Evolutionary conservation across 2,113 vertebrate genomes (phyloP).

Genomic region (Plecotus auritus): DNA sequence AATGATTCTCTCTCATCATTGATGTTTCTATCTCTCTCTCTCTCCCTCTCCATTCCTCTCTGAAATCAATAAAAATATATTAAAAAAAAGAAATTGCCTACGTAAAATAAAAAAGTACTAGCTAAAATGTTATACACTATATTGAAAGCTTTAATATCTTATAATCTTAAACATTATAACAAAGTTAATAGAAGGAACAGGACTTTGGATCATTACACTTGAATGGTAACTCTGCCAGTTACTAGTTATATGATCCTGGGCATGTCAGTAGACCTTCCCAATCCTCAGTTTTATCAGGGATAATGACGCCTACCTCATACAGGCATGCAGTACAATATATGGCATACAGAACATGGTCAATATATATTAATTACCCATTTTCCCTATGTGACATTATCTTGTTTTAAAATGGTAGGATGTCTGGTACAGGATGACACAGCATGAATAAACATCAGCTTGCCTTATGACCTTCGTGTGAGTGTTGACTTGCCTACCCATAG

Average conservation of each 20-base stretch:
- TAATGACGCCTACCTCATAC: background rate
- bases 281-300: background rate
- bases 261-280: background rate
- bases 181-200: background rate
- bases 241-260: background rate
- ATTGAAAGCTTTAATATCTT: background rate
- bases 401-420: conserved; percentile 20
- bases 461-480: background rate
- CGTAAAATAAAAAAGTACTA: conserved; percentile 20
- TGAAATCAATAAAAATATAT: no score
- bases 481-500: background rate
- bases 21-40: no score
- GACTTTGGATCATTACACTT: background rate
- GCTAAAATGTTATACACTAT: background rate
- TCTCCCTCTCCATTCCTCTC: no score
- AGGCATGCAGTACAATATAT: background rate
- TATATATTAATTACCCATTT: background rate
- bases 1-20: no score
- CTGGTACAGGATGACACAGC: background rate
- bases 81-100: background rate
- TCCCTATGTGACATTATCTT: background rate
- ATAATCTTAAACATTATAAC: background rate
- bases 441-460: background rate
- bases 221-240: background rate
- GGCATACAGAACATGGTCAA: background rate